These are phyloP conservation scores for Aphelenchoides besseyi DNA, from an alignment of 1,140 invertebrate genomes.

Conservation along the genomic window DNA sequence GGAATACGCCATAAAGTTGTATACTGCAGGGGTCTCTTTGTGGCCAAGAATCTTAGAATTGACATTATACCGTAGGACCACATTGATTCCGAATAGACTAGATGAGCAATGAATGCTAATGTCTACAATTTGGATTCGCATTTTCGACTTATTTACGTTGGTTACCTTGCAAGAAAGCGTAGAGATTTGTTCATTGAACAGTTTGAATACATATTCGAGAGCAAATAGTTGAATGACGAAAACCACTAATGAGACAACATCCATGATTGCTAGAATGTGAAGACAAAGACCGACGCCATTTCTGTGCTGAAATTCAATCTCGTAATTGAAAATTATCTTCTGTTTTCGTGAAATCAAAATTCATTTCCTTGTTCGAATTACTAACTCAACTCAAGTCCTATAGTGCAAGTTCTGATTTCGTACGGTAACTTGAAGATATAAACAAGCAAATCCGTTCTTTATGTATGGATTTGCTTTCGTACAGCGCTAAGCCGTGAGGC, in stretches of 20 bases:
- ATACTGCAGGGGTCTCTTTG: constrained; percentile 35
- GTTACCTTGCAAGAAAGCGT: constrained; percentile 3
- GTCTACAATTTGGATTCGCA: no score
- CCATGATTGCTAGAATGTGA: constrained; percentile 28
- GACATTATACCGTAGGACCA: constrained; percentile 43
- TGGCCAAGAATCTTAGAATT: constrained; percentile 36
- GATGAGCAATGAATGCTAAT: constrained; percentile 29
- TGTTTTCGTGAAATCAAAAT: constrained; percentile 11
- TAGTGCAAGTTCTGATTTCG: constrained; percentile 11
- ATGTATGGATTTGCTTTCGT: constrained; percentile 16
- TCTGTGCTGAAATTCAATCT: constrained; percentile 33
- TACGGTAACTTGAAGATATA: neutral
- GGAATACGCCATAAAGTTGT: constrained; percentile 43
- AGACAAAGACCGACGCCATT: constrained; percentile 42
- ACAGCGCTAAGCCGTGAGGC: neutral
- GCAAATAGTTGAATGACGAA: neutral
- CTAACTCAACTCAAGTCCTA: no score
- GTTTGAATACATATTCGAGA: neutral
- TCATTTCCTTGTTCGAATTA: no score
- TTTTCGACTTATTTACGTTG: no score
- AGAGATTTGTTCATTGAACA: constrained; percentile 28
- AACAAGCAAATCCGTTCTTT: neutral
- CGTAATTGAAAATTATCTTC: constrained; percentile 18
- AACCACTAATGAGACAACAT: constrained; percentile 32
- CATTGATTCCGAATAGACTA: constrained; percentile 38